Percentiles rank a stretch among this genome's conserved stretches.
These are phyloP conservation scores for Biston stratarius DNA, from an alignment of 2,888 invertebrate species.

Conservation along the genomic window DNA sequence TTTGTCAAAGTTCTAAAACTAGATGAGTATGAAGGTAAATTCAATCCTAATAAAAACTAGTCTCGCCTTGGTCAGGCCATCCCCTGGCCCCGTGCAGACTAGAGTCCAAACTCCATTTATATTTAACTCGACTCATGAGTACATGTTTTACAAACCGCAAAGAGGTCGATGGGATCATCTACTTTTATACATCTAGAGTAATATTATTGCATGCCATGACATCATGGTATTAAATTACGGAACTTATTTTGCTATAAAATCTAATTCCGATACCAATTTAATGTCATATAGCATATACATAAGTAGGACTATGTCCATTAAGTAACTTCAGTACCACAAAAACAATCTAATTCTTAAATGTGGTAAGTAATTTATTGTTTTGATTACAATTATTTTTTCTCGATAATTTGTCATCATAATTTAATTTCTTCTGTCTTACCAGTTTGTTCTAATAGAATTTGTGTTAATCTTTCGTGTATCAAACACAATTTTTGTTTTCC, in stretches of 20 bases:
- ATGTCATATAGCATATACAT: no score
- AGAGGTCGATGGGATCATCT: slow-evolving; percentile 58
- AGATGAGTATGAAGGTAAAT: no score
- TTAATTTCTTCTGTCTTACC: no score
- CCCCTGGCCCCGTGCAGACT: slow-evolving; percentile 27
- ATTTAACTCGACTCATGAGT: slow-evolving; percentile 56
- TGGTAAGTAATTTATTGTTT: no score
- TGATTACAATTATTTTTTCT: no score
- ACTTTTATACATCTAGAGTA: slow-evolving; percentile 43
- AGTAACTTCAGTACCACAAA: no score
- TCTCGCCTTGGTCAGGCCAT: slow-evolving; percentile 19
- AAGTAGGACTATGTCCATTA: no score
- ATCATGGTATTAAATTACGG: background rate
- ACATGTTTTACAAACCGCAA: slow-evolving; percentile 50
- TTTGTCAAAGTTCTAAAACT: no score
- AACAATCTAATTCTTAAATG: no score
- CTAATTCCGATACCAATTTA: background rate
- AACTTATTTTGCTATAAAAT: background rate
- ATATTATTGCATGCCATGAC: background rate
- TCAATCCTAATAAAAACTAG: background rate
- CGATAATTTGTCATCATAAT: no score
- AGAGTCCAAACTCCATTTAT: slow-evolving; percentile 56
- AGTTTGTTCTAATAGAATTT: background rate
- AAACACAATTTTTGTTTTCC: background rate
- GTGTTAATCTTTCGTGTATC: background rate